phyloP scores from a whole-genome alignment of 2,797 vertebrate species.

The Fistularia commersonii region DNA sequence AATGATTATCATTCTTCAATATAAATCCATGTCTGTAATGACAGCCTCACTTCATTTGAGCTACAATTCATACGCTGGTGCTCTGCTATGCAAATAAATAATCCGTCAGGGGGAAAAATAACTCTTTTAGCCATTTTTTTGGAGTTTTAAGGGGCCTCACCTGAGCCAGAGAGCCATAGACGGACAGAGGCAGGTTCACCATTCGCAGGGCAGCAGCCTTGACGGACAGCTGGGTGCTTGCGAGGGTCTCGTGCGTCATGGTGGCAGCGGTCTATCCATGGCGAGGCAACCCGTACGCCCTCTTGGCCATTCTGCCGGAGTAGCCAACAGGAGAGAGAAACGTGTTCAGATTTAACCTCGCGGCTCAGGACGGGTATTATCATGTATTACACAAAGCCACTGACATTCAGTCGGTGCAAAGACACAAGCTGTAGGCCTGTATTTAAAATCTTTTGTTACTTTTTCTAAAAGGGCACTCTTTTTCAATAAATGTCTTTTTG shows the following conservation, averaged over 20 bases:
- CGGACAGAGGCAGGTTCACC: slow-evolving; percentile 82
- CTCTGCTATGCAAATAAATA: no score
- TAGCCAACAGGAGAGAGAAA: slow-evolving; percentile 25
- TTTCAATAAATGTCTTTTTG: no score
- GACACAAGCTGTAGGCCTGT: background rate
- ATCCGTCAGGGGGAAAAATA: no score
- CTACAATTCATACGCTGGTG: no score
- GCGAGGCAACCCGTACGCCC: slow-evolving; percentile 30
- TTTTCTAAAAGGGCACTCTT: no score
- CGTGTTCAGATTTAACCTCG: slow-evolving; percentile 42
- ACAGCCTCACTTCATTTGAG: no score
- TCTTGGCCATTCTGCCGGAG: slow-evolving; percentile 29
- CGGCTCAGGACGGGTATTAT: slow-evolving; percentile 26
- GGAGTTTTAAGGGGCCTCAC: slow-evolving; percentile 59
- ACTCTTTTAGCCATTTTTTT: background rate
- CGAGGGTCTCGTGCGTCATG: slow-evolving; percentile 82
- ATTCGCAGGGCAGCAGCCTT: slow-evolving; percentile 77
- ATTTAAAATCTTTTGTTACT: no score
- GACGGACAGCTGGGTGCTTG: slow-evolving; percentile 75
- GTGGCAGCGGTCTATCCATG: slow-evolving; percentile 71
- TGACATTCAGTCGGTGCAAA: background rate
- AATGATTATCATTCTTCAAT: no score
- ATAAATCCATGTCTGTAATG: no score
- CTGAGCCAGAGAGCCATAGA: slow-evolving; percentile 84
- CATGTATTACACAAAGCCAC: slow-evolving; percentile 41